phyloP scores from a whole-genome alignment of 2,888 invertebrate genomes.

The Phymatocera aterrima region DNA sequence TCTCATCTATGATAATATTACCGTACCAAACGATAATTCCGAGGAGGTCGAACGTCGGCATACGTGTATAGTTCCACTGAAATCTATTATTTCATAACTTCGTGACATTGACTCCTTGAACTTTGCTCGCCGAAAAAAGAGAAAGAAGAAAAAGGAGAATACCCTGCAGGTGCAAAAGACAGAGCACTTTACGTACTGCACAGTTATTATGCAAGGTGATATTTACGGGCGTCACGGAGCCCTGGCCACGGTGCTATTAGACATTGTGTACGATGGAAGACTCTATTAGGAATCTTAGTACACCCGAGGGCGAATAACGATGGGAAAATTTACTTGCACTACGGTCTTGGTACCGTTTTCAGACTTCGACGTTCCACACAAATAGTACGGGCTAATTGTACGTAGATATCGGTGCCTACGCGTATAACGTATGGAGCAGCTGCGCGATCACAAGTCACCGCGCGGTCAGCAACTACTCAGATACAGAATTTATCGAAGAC shows the following conservation, averaged over 20 bases:
- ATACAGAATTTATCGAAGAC: conserved; percentile 6
- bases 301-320: conserved; percentile 58
- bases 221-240: conserved; percentile 20
- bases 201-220: conserved; percentile 25
- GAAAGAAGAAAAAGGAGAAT: background rate
- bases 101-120: no score
- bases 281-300: conserved; percentile 28
- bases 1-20: background rate
- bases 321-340: conserved; percentile 63
- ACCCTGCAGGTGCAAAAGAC: background rate
- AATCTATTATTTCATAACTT: no score
- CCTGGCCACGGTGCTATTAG: conserved; percentile 2
- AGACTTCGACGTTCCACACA: background rate
- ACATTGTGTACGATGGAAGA: conserved; percentile 26
- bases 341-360: conserved; percentile 27
- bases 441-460: conserved; percentile 34
- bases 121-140: no score
- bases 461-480: conserved; percentile 10
- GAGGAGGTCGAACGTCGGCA: no score
- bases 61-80: no score
- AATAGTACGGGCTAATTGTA: background rate
- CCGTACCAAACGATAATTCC: no score
- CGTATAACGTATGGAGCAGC: conserved; percentile 34
- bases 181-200: background rate
- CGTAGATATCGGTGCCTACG: background rate